Base-by-base conservation (phyloP, 2,113 vertebrate genomes). In the Coryphaenoides rupestris region DNA sequence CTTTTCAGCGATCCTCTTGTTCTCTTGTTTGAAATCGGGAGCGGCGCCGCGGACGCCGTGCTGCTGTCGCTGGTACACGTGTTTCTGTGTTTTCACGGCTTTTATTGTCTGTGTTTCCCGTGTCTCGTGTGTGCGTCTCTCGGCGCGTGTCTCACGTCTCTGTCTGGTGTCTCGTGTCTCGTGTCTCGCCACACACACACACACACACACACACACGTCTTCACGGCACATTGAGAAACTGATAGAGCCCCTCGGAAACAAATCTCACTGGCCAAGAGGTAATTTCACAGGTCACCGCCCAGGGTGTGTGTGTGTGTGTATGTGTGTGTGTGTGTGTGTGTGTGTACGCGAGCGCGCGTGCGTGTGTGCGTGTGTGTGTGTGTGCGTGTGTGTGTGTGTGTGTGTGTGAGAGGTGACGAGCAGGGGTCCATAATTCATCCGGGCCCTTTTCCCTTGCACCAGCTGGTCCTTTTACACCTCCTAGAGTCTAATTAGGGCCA, bases 251-350 rank as follows among this genome's bases (percentile, higher is more conserved):
- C 81, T 76, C 83, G 66, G 77, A 82, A 84, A 84, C 85, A 87
- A 84, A 86, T 85, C 80, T 81, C 74, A 75, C 69, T 23, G 79
- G 84, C 60, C 28, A 71, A 77, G 78, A 76, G 76, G 84, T 82
- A 77, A 88, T 90, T 91, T 90, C 84, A 89, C 86, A 88, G 86
- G 88, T 89, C 86, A 84, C 74, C 82, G 81, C 80, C 69, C 77
- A 55, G 58, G 54, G 60, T 66, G 76, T 60, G 54, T 65, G 53
- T 54, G 58, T 33, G 69, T 66, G 75, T 78, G 78, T 26, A 49
- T 66, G 40, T 59, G 28, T 56, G 55, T 56, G 55, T 56, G 55
- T 56, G 55, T 24, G 55, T 14, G 55, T 55, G 53, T 55, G 1
- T 55, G 52, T 55, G 53, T 55, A 19, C 21, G 53, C 17, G 47